Percentiles rank a stretch among this genome's conserved stretches.
phyloP scores from a whole-genome alignment of 2,113 vertebrate genomes.

The Eulemur rufifrons region DNA sequence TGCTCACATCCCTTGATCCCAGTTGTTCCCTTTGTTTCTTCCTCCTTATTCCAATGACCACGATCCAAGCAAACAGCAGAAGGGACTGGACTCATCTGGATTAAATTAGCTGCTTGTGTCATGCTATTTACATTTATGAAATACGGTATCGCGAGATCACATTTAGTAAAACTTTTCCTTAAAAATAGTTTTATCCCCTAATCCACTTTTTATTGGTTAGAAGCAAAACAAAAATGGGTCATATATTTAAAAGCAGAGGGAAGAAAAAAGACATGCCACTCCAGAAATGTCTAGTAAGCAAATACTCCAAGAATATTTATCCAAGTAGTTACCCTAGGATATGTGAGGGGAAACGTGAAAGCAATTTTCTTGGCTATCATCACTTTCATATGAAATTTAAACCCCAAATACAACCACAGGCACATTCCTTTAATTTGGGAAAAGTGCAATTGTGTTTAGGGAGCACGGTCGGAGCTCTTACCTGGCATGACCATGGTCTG shows the following conservation, averaged over 20 bases:
- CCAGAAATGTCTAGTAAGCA: constrained; percentile 63
- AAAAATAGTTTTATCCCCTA: constrained; percentile 64
- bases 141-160: neutral
- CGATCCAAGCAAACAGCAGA: neutral
- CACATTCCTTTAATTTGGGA: neutral
- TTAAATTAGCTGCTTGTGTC: constrained; percentile 44
- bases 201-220: constrained; percentile 66
- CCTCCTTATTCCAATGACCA: neutral
- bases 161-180: constrained; percentile 62
- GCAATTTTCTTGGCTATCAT: constrained; percentile 59
- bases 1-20: neutral
- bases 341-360: constrained; percentile 52
- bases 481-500: constrained; percentile 88
- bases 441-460: neutral
- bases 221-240: constrained; percentile 65
- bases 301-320: constrained; percentile 68
- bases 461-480: constrained; percentile 68
- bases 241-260: constrained; percentile 57
- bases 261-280: constrained; percentile 24
- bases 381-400: constrained; percentile 61
- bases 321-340: constrained; percentile 47
- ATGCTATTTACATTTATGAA: constrained; percentile 52
- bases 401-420: neutral
- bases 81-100: constrained; percentile 12
- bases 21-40: neutral